Conservation (phyloP, 2,113 vertebrate species). For the Paradisaea rubra region DNA sequence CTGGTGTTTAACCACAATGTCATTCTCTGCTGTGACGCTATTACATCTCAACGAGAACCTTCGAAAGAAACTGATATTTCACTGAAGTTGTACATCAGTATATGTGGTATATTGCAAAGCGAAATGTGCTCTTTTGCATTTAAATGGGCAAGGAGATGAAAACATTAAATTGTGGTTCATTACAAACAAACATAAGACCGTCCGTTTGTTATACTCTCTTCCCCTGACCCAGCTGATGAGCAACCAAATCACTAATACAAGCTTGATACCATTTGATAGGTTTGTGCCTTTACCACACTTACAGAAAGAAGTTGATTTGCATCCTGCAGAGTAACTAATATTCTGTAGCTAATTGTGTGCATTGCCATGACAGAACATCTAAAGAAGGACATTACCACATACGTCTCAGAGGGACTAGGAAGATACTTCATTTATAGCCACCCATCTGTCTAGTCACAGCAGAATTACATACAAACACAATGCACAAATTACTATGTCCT, state of each 20-base stretch:
- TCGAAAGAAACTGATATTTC: slow-evolving; percentile 38
- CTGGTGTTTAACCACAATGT: slow-evolving; percentile 46
- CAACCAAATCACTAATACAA: slow-evolving; percentile 41
- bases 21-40: slow-evolving; percentile 34
- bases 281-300: slow-evolving; percentile 45
- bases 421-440: slow-evolving; percentile 68
- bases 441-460: slow-evolving; percentile 73
- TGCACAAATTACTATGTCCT: slow-evolving; percentile 50
- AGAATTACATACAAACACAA: slow-evolving; percentile 52
- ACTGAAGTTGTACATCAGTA: slow-evolving; percentile 1
- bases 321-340: slow-evolving; percentile 73
- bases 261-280: slow-evolving; percentile 18
- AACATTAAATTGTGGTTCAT: slow-evolving; percentile 66
- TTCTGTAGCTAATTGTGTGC: slow-evolving; percentile 74
- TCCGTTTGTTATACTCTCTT: slow-evolving; percentile 38
- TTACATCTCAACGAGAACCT: slow-evolving; percentile 49
- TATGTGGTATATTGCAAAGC: slow-evolving; percentile 47
- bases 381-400: slow-evolving; percentile 58
- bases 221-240: slow-evolving; percentile 43
- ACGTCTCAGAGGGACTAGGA: slow-evolving; percentile 67
- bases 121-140: slow-evolving; percentile 67
- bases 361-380: slow-evolving; percentile 53
- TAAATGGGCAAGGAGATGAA: slow-evolving; percentile 60
- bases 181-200: slow-evolving; percentile 49
- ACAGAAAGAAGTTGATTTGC: slow-evolving; percentile 49